Evolutionary conservation across 2,113 vertebrate genomes (phyloP).

Genomic region (Elephas maximus): DNA sequence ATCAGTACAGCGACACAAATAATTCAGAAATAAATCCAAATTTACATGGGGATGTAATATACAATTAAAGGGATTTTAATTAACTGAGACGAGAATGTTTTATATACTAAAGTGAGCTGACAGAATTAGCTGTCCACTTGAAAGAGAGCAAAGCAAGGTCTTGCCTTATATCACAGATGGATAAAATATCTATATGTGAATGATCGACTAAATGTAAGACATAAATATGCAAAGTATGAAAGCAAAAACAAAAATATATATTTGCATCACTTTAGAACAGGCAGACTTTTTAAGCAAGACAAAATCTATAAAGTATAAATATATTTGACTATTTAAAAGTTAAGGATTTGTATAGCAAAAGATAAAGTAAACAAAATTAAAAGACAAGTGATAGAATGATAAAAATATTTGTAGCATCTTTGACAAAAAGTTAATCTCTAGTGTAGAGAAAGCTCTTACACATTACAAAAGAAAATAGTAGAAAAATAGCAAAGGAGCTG

Average conservation of each 20-base stretch:
- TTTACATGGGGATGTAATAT: background rate
- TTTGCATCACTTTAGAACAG: background rate
- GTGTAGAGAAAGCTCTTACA: background rate
- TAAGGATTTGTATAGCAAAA: background rate
- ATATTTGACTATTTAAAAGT: conserved; percentile 16
- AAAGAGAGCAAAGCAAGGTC: background rate
- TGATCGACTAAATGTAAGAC: background rate
- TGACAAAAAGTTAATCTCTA: background rate
- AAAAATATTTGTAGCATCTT: background rate
- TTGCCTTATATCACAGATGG: background rate
- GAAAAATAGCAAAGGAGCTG: background rate
- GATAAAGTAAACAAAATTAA: background rate
- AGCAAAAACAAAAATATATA: background rate
- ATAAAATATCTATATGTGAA: background rate
- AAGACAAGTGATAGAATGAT: background rate
- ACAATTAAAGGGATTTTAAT: background rate
- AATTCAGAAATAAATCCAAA: background rate
- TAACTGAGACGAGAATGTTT: background rate
- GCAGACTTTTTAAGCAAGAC: background rate
- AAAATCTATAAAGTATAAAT: background rate
- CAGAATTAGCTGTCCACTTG: background rate
- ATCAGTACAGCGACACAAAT: background rate
- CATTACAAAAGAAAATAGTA: background rate
- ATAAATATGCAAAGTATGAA: background rate
- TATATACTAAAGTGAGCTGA: conserved; percentile 27